These are phyloP conservation scores for Coleophora deauratella DNA, from an alignment of 2,888 invertebrate species.

Conservation along the genomic window DNA sequence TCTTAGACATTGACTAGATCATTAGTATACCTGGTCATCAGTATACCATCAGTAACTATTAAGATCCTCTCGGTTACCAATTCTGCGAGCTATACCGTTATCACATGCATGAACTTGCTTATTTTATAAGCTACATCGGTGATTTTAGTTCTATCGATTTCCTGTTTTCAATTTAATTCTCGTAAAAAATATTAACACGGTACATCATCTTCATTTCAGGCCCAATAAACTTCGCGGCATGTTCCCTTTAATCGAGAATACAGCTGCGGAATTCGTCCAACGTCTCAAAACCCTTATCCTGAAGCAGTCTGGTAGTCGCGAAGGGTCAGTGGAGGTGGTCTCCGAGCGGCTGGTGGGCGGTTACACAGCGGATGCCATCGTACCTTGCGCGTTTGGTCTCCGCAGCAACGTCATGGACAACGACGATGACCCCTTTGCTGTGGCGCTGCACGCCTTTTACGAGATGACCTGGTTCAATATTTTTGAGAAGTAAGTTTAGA, in stretches of 20 bases:
- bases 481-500: constrained; percentile 56
- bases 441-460: constrained; percentile 60
- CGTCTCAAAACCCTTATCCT: constrained; percentile 29
- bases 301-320: neutral
- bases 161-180: too few relatives aligned
- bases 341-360: constrained; percentile 58
- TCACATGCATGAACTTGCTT: too few relatives aligned
- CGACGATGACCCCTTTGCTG: constrained; percentile 55
- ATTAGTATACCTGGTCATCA: too few relatives aligned
- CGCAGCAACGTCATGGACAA: constrained; percentile 62
- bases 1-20: too few relatives aligned
- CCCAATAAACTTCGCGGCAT: constrained; percentile 63
- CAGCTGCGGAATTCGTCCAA: constrained; percentile 48
- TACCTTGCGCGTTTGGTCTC: constrained; percentile 62
- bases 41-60: too few relatives aligned
- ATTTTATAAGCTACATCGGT: too few relatives aligned
- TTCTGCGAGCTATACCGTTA: too few relatives aligned
- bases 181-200: too few relatives aligned
- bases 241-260: constrained; percentile 58
- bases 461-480: constrained; percentile 55
- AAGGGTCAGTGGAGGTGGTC: constrained; percentile 29
- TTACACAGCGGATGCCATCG: constrained; percentile 65
- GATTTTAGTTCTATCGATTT: too few relatives aligned
- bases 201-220: constrained; percentile 27
- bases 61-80: too few relatives aligned